Evolutionary conservation across 1,140 invertebrate genomes (phyloP), one percentile per base, ranked within the genome.

Genomic region (Penaeus vannamei): DNA sequence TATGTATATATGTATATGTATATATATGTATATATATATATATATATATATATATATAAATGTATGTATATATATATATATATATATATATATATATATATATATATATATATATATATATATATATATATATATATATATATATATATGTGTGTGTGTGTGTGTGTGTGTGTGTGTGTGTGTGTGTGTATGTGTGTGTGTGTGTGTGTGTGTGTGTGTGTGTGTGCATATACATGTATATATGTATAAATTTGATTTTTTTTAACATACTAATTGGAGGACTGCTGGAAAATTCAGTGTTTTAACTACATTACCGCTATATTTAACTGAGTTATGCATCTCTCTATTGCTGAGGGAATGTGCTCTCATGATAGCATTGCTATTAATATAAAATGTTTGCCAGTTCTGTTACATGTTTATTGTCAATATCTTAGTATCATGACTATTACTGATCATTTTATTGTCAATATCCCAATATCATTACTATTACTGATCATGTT

Each of bases 111-210:
- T 72, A 32, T 72, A 32, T 3, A 32, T 23, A 32, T 29, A 72
- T n/a, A 72, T 72, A 72, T 72, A 72, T 72, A 72, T 72, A 72
- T 72, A 72, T 72, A 72, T 72, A 72, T n/a, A 72, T n/a, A 76
- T 26, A 76, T 76, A 76, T 76, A 76, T 76, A 76, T 76, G 29
- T 26, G 29, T 76, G 29, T 76, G 29, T 76, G 29, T 76, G 29
- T 76, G 29, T 76, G 29, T 76, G 29, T 76, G 29, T 76, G 29
- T 76, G 29, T 76, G 29, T 76, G 20, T 76, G 20, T 76, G 36
- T 76, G 8, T n/a, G 36, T 76, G 20, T 26, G 32, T 69, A 23
- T 69, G n/a, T 69, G 32, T 69, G n/a, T 69, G n/a, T 69, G 20
- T 69, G n/a, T n/a, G n/a, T n/a, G 20, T n/a, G n/a, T n/a, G 20